Conservation (phyloP, 2,888 invertebrate genomes). For the Cryptosula pallasiana region DNA sequence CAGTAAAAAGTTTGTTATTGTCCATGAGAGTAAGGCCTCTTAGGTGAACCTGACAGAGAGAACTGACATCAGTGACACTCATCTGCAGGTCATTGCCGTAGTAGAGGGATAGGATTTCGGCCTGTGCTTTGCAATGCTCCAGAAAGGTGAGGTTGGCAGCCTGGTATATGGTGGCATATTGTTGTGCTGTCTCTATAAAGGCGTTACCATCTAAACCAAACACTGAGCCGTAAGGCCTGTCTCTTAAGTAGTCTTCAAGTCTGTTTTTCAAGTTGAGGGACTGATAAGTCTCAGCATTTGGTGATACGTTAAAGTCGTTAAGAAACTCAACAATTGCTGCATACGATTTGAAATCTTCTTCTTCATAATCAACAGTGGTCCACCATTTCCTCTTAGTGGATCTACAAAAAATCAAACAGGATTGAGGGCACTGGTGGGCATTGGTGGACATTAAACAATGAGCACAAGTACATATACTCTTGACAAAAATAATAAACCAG, state of each 20-base stretch:
- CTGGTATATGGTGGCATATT: constrained; percentile 12
- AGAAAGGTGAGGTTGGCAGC: not conserved
- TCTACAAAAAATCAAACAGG: not conserved
- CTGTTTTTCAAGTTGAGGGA: not conserved
- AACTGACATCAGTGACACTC: not conserved
- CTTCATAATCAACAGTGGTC: not conserved
- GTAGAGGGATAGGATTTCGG: not conserved
- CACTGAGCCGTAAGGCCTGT: not conserved
- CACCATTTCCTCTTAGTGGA: constrained; percentile 2
- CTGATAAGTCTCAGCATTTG: not conserved
- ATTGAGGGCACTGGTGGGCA: too few species aligned
- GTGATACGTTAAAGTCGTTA: not conserved
- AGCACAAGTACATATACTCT: too few species aligned
- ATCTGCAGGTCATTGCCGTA: constrained; percentile 13
- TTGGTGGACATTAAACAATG: too few species aligned
- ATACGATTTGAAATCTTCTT: not conserved
- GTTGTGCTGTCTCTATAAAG: not conserved
- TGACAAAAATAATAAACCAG: too few species aligned
- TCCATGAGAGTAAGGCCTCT: constrained; percentile 17
- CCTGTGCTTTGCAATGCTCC: not conserved
- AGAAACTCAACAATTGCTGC: not conserved
- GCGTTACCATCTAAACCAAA: constrained; percentile 6
- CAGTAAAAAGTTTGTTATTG: not conserved
- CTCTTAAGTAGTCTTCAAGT: not conserved
- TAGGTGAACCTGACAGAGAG: not conserved